Evolutionary conservation across 1,140 invertebrate species (phyloP).

Genomic region (Orchestia grillus): DNA sequence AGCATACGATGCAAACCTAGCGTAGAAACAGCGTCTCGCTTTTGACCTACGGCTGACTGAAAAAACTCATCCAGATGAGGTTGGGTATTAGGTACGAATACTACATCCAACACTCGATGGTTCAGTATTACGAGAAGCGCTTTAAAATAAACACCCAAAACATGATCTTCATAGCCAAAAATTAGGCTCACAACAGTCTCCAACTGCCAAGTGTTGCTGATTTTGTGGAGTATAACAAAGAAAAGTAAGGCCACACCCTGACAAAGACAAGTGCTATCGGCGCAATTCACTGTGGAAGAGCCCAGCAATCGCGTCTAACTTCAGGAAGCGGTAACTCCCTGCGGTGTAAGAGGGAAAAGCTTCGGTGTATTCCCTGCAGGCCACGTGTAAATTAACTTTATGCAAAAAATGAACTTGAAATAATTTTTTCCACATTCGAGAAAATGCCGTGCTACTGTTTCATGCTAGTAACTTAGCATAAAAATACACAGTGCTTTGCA

Average conservation of each 20-base stretch:
- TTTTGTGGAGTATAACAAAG: not conserved
- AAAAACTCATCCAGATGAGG: not conserved
- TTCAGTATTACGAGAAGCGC: not conserved
- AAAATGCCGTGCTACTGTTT: not conserved
- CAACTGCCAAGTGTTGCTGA: not conserved
- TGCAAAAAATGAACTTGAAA: not conserved
- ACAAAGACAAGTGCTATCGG: not conserved
- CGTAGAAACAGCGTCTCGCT: no score
- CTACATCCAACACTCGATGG: not conserved
- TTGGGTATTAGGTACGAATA: not conserved
- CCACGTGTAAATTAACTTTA: not conserved
- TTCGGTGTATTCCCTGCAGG: not conserved
- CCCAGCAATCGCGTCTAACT: not conserved
- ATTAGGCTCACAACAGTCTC: not conserved
- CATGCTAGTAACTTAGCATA: not conserved
- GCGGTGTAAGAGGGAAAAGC: not conserved
- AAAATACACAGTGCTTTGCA: not conserved
- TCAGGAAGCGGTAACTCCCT: not conserved
- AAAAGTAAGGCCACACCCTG: not conserved
- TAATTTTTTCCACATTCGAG: not conserved
- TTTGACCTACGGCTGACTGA: not conserved
- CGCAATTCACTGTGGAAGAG: not conserved
- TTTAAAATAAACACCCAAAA: not conserved
- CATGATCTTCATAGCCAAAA: not conserved
- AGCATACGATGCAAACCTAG: not conserved